phyloP scores from a whole-genome alignment of 2,113 vertebrate genomes.

The Chauna torquata region DNA sequence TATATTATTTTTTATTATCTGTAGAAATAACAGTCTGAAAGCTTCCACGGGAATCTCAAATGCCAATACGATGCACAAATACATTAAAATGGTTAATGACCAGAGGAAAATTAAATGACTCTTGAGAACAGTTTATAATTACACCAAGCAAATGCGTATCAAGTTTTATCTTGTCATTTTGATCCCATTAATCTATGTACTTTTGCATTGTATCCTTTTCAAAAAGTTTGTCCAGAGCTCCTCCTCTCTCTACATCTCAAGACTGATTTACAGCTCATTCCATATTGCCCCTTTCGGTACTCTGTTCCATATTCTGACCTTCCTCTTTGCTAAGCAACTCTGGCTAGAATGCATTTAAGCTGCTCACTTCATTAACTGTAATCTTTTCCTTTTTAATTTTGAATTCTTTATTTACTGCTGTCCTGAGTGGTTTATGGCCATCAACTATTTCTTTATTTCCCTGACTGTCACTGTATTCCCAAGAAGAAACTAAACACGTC shows the following conservation, averaged over 20 bases:
- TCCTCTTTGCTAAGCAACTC: constrained; percentile 40
- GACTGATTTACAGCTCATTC: constrained; percentile 33
- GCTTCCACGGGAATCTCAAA: background rate
- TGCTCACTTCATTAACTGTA: constrained; percentile 12
- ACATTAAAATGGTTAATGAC: constrained; percentile 60
- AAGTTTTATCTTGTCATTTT: constrained; percentile 38
- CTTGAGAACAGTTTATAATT: constrained; percentile 14
- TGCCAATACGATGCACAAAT: constrained; percentile 25
- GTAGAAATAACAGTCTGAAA: background rate
- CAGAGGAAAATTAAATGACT: constrained; percentile 3
- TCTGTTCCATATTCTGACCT: constrained; percentile 21
- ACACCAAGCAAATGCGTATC: constrained; percentile 1
- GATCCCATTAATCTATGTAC: background rate
- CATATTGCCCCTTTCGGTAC: constrained; percentile 1
- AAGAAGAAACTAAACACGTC: background rate
- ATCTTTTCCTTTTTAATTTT: constrained; percentile 22
- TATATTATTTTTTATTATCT: background rate
- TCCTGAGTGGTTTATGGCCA: background rate
- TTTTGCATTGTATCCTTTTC: constrained; percentile 27
- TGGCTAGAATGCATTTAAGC: background rate
- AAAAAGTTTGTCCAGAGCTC: background rate
- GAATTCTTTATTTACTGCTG: background rate
- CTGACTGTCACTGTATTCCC: background rate
- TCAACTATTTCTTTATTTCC: constrained; percentile 48
- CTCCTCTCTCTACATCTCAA: background rate